A percentile compares a stretch with the other conserved stretches of the same genome.
These are phyloP conservation scores for Drosophila insularis DNA, from an alignment of 1,140 invertebrate species.

Conservation along the genomic window DNA sequence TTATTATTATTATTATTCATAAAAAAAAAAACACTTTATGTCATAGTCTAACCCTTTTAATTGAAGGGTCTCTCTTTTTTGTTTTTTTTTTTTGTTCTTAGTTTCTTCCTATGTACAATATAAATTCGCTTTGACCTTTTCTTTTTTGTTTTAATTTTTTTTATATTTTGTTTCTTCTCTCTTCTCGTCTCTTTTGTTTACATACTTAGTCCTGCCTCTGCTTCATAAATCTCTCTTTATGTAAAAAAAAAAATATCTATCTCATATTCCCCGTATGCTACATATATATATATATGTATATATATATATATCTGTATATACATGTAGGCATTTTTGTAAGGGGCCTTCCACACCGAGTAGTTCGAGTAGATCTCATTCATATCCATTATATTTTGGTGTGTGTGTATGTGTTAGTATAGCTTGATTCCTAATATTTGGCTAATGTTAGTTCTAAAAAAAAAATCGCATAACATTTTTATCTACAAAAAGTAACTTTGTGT, in stretches of 20 bases:
- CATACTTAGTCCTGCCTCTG: slow-evolving; percentile 53
- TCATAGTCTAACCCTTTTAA: slow-evolving; percentile 58
- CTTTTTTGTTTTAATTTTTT: slow-evolving; percentile 20
- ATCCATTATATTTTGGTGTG: slow-evolving; percentile 15
- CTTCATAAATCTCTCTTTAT: not conserved
- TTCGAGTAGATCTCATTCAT: slow-evolving; percentile 27
- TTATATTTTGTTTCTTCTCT: not conserved
- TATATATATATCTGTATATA: not conserved
- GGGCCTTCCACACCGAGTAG: not conserved
- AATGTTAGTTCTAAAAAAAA: slow-evolving; percentile 70
- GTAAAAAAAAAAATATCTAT: slow-evolving; percentile 8
- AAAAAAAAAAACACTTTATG: slow-evolving; percentile 63
- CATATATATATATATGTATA: not conserved
- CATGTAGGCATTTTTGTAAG: not conserved
- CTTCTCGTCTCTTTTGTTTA: slow-evolving; percentile 45
- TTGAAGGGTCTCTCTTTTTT: slow-evolving; percentile 46
- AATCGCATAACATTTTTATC: slow-evolving; percentile 76
- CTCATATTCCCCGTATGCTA: slow-evolving; percentile 4
- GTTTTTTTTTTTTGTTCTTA: slow-evolving; percentile 30
- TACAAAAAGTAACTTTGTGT: slow-evolving; percentile 75
- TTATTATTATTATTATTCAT: slow-evolving; percentile 22
- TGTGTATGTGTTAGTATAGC: slow-evolving; percentile 36
- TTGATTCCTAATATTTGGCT: slow-evolving; percentile 76
- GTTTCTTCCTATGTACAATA: slow-evolving; percentile 69
- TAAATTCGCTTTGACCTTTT: slow-evolving; percentile 77